Base-by-base conservation (phyloP, 1,140 invertebrate genomes). In the Pogonomyrmex californicus region DNA sequence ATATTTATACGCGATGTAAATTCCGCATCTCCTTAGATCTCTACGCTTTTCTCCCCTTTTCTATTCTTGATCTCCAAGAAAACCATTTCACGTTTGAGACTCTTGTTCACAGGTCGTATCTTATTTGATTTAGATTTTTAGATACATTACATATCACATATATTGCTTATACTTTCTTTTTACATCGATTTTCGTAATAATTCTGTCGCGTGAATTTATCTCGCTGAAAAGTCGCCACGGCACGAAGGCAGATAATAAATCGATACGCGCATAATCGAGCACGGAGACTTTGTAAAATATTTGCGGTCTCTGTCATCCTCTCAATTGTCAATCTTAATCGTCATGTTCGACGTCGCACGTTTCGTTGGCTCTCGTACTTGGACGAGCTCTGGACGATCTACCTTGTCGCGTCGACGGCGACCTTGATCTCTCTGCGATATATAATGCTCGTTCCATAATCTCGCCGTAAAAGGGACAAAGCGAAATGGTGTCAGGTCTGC, bases 401-500 rank as follows among this genome's bases (percentile, higher is more conserved):
- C 86, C 88, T 70, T 86, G 78, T 14, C 86, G 58, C 66, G 41
- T 71, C 66, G 63, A 23, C 63, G 70, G 63, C 83, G 90, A 91
- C 91, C 90, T 91, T 91, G 90, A 86, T 86, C 2, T 91, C 89
- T 90, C 86, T 85, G 88, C 85, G 86, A 91, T 86, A 23, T 23
- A 23, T 23, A 85, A 91, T 90, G 70, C 66, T 66, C 47, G 78
- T 86, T 88, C 83, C 90, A 91, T 91, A 91, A 91, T 91, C 90
- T 85, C 36, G 73, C 83, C 86, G 83, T 90, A 91, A 91, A 91
- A 91, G 90, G 90, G 83, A 88, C 88, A 88, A 87, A 85, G 83
- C 90, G 41, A 68, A 91, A 91, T 83, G 86, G 90, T 91, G 90
- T 90, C 90, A 85, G 89, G 86, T 89, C 86, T 76, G 88, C 85